Evolutionary conservation across 2,113 vertebrate species (phyloP), one percentile per base, ranked within the genome.

Genomic region (Periophthalmodon schlosseri): DNA sequence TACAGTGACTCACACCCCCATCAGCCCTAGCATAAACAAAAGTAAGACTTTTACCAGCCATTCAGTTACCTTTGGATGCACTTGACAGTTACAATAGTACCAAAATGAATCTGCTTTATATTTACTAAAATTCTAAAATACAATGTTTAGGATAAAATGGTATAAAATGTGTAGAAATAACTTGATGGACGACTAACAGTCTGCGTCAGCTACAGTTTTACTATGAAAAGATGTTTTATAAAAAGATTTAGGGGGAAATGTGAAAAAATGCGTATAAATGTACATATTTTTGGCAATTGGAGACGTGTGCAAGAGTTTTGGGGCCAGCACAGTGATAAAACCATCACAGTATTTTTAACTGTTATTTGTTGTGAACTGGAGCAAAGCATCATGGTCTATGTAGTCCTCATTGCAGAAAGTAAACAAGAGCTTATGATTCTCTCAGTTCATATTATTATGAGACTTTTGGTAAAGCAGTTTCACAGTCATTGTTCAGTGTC

Each of bases 101-200:
- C 16, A 52, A 52, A 6, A 14, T 60, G 4, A 14, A 54, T 54
- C 52, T 2, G 7, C 7, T 21, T 56, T 11, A 56, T 56, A 56
- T 18, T 52, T 1, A 52, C 18, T n/a, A 56, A 56, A 56, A 18
- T 20, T n/a, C 20, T 7, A 54, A 54, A 58, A 63, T 33, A 63
- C 28, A 8, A 63, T 63, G 60, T 7, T 63, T 60, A 33, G 13
- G 58, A 60, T 15, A 34, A 34, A 63, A 63, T 34, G 16, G 28
- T 34, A 64, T 36, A 64, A 65, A 65, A 65, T 11, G 61, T 64
- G 4, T 65, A 44, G 34, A 65, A 65, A 65, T 65, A 39, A 65
- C 3, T 18, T 20, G 16, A 64, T 64, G 33, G 15, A 20, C 0
- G 10, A 39, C 63, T 34, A 65, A 65, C 63, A 65, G 63, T 65